phyloP scores from a whole-genome alignment of 2,113 vertebrate genomes.

The Caracal caracal region DNA sequence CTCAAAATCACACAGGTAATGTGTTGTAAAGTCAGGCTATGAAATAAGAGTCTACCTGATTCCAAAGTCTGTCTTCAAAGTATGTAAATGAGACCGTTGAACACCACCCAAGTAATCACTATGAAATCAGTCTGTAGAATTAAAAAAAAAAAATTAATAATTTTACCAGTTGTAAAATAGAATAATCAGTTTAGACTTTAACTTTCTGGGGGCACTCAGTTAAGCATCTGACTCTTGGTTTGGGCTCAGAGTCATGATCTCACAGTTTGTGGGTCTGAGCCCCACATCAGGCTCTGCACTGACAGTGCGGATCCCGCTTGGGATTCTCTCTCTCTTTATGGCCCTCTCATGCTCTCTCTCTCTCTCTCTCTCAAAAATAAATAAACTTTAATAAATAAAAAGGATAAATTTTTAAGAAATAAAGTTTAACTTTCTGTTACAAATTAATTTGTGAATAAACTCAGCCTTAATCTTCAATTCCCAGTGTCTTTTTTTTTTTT shows the following conservation, averaged over 20 bases:
- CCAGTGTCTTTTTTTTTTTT: background rate
- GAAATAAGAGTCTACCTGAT: conserved; percentile 3
- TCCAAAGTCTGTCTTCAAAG: conserved; percentile 20
- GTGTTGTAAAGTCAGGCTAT: background rate
- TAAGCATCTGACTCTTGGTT: too few relatives aligned
- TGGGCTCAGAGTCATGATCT: too few relatives aligned
- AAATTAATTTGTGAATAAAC: background rate
- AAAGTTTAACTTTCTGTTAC: conserved; percentile 22
- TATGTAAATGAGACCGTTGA: background rate
- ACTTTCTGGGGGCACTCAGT: too few relatives aligned
- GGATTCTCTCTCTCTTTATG: too few relatives aligned
- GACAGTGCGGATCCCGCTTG: too few relatives aligned
- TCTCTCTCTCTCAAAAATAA: too few relatives aligned
- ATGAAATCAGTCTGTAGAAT: background rate
- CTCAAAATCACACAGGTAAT: background rate
- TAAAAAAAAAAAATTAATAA: conserved; percentile 4
- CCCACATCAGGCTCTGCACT: too few relatives aligned
- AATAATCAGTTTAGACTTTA: background rate
- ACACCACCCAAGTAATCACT: background rate
- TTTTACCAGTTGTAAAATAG: conserved; percentile 19
- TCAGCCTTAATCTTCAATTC: conserved; percentile 32
- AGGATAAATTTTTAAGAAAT: too few relatives aligned
- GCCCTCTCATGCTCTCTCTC: too few relatives aligned
- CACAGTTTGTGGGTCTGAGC: too few relatives aligned
- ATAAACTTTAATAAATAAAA: too few relatives aligned